phyloP scores from a whole-genome alignment of 2,113 vertebrate genomes.

The Lucifuga dentata region DNA sequence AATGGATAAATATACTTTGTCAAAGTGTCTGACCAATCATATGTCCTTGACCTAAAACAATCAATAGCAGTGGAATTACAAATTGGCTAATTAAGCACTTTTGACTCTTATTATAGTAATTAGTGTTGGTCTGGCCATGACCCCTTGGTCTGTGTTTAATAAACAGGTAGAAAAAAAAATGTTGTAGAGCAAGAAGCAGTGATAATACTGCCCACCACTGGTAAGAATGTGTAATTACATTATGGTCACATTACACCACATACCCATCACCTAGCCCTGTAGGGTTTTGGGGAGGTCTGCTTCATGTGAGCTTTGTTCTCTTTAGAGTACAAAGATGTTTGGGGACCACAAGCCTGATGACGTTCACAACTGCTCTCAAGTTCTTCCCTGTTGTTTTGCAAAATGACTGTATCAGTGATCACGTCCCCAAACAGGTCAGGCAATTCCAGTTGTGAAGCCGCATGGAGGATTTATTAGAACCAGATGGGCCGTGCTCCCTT shows the following conservation, averaged over 20 bases:
- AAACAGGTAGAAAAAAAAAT: slow-evolving; percentile 23
- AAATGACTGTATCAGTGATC: slow-evolving; percentile 67
- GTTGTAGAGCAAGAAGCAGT: slow-evolving; percentile 25
- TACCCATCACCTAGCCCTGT: slow-evolving; percentile 52
- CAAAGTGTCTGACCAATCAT: slow-evolving; percentile 22
- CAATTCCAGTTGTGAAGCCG: slow-evolving; percentile 74
- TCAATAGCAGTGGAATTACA: slow-evolving; percentile 48
- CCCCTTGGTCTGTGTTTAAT: slow-evolving; percentile 43
- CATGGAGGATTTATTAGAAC: slow-evolving; percentile 83
- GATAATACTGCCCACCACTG: slow-evolving; percentile 72
- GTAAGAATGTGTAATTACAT: slow-evolving; percentile 66
- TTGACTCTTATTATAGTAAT: slow-evolving; percentile 56
- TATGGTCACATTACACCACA: slow-evolving; percentile 45
- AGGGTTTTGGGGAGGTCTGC: slow-evolving; percentile 39
- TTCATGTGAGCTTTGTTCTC: slow-evolving; percentile 47
- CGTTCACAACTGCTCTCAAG: slow-evolving; percentile 35
- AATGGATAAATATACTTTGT: neutral
- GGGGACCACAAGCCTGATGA: slow-evolving; percentile 45
- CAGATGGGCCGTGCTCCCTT: slow-evolving; percentile 82
- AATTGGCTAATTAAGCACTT: slow-evolving; percentile 61
- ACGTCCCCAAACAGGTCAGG: slow-evolving; percentile 74
- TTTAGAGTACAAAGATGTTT: slow-evolving; percentile 43
- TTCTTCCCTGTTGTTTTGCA: slow-evolving; percentile 67
- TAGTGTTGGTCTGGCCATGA: slow-evolving; percentile 59
- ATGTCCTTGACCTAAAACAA: slow-evolving; percentile 51